Base-by-base conservation (phyloP, 1,140 invertebrate genomes). In the Gryllus bimaculatus region DNA sequence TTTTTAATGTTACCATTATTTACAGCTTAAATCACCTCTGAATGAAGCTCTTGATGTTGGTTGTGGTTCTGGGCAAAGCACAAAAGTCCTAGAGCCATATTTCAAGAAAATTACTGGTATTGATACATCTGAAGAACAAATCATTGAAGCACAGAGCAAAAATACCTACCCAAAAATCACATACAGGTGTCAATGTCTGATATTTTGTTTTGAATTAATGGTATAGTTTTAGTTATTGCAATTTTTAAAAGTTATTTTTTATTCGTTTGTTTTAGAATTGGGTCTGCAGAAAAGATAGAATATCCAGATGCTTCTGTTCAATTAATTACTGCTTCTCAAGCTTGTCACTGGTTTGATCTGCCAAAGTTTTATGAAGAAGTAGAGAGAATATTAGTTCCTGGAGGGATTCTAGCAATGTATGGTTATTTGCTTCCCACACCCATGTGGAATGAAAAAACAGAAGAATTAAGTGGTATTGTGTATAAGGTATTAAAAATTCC, bases 21-120 rank as follows among this genome's bases (percentile, higher is more conserved):
- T 80, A 8, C 66, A 84, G 82, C 75, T 82, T 48, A 18, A 76
- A 12, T 80, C 80, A 73, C 79, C 83, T 39, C 79, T 84, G 39
- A 77, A 81, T 13, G 74, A 79, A 73, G 84, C 83, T n/a, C 73
- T 82, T 48, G 88, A 89, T 82, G 83, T 89, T 15, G 88, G 87
- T 0, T 88, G 87, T 83, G 87, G 87, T 10, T 84, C 85, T n/a
- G 88, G 88, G n/a, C 87, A 88, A 81, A 87, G 86, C 78, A 88
- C 87, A 8, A 49, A 82, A 39, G 80, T 84, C 6, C 80, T 88
- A 47, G 80, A 84, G 26, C 82, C 84, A 8, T 83, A 86, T 82
- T 89, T 89, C 81, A 76, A 81, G 13, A 81, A 83, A 75, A 85
- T 88, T 8, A 80, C 85, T 73, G 88, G 87, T 4, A 81, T 85